phyloP scores from a whole-genome alignment of 2,113 vertebrate genomes.

The Rafetus swinhoei region DNA sequence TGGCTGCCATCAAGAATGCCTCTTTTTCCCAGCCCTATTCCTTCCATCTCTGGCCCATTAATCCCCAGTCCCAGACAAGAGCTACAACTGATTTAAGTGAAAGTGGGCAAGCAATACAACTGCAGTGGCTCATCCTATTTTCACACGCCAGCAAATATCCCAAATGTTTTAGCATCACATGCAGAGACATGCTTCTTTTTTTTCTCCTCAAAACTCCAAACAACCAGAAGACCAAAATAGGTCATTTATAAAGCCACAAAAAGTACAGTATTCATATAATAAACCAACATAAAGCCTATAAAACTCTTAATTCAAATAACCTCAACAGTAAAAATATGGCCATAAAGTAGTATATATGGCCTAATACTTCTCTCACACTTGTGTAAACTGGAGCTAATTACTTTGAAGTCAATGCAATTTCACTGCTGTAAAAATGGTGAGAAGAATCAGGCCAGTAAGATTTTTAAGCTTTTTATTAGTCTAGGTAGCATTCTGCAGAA shows the following conservation, averaged over 20 bases:
- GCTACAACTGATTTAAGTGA: rapidly evolving
- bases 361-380: not conserved
- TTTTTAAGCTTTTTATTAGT: not conserved
- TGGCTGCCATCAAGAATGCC: not conserved
- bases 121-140: not conserved
- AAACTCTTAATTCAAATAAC: not conserved
- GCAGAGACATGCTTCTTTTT: not conserved
- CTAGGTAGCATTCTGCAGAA: not conserved
- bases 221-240: not conserved
- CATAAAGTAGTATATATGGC: not conserved
- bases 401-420: not conserved
- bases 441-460: not conserved
- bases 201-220: not conserved
- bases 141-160: not conserved
- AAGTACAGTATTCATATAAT: not conserved
- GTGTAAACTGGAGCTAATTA: not conserved
- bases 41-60: not conserved
- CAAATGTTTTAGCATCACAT: not conserved
- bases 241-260: not conserved
- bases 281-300: not conserved
- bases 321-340: not conserved
- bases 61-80: rapidly evolving
- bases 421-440: not conserved
- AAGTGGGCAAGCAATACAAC: not conserved
- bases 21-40: not conserved